These are phyloP conservation scores for Agonopterix subpropinquella DNA, from an alignment of 2,888 invertebrate species.

Conservation along the genomic window DNA sequence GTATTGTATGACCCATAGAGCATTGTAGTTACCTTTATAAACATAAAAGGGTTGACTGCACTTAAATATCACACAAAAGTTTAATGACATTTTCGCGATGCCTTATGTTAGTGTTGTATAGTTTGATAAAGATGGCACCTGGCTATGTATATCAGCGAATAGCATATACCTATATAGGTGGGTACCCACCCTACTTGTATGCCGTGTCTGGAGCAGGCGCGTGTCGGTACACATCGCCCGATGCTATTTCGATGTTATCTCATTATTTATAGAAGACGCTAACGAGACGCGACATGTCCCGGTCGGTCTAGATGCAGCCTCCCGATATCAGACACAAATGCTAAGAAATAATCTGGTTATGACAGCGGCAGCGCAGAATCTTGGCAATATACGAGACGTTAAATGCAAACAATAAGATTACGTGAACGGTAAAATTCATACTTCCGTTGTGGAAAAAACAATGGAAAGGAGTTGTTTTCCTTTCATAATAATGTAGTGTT, in stretches of 20 bases:
- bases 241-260: constrained; percentile 36
- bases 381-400: constrained; percentile 4
- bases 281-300: constrained; percentile 46
- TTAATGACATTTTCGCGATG: too few species aligned
- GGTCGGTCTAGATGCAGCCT: constrained; percentile 26
- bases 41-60: too few species aligned
- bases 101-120: background rate
- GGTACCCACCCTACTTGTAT: constrained; percentile 12
- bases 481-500: constrained; percentile 18
- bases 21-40: too few species aligned
- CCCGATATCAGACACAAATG: constrained; percentile 23
- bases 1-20: constrained; percentile 3
- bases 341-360: constrained; percentile 25
- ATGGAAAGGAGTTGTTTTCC: constrained; percentile 21
- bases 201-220: constrained; percentile 16
- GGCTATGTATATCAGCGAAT: background rate
- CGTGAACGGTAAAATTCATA: constrained; percentile 18
- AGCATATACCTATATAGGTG: background rate
- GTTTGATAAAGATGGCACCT: constrained; percentile 11
- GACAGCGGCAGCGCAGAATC: constrained; percentile 12
- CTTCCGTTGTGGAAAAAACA: constrained; percentile 15
- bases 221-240: constrained; percentile 28
- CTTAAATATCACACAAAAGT: too few species aligned
- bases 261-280: constrained; percentile 56
- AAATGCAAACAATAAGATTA: constrained; percentile 19